Percentiles rank a stretch among this genome's conserved stretches.
Evolutionary conservation across 2,888 invertebrate genomes (phyloP).

Genomic region (Automeris io): DNA sequence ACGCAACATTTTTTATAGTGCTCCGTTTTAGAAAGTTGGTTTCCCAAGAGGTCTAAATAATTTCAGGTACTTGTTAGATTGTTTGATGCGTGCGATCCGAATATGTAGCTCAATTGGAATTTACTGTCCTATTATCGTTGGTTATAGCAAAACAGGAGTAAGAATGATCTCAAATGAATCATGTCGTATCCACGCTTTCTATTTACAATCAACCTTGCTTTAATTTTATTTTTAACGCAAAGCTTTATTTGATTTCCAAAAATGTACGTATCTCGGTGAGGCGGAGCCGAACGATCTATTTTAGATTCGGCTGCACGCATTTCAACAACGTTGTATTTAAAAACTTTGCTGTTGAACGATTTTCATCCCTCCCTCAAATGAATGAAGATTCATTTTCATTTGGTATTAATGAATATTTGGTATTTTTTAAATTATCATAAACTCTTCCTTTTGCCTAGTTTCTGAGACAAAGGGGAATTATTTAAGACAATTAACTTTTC

Average conservation of each 20-base stretch:
- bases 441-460: constrained; percentile 24
- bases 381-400: constrained; percentile 29
- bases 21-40: neutral
- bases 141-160: constrained; percentile 28
- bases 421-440: constrained; percentile 23
- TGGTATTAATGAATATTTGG: constrained; percentile 24
- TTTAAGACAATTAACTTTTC: no score
- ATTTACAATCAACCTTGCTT: constrained; percentile 57
- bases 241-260: constrained; percentile 72
- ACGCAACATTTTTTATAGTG: neutral
- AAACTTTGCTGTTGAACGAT: constrained; percentile 33
- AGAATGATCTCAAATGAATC: constrained; percentile 40
- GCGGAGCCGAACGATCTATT: constrained; percentile 61
- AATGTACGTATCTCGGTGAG: constrained; percentile 67
- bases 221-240: constrained; percentile 52
- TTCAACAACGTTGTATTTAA: constrained; percentile 53
- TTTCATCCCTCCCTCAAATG: constrained; percentile 37
- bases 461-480: constrained; percentile 29
- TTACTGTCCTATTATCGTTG: constrained; percentile 18
- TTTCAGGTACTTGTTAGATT: neutral
- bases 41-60: neutral
- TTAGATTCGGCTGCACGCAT: constrained; percentile 43
- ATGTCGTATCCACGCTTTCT: constrained; percentile 33
- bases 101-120: constrained; percentile 10
- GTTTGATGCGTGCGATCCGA: neutral